These are phyloP conservation scores for Henicopernis longicauda DNA, from an alignment of 2,113 vertebrate genomes.

Conservation along the genomic window DNA sequence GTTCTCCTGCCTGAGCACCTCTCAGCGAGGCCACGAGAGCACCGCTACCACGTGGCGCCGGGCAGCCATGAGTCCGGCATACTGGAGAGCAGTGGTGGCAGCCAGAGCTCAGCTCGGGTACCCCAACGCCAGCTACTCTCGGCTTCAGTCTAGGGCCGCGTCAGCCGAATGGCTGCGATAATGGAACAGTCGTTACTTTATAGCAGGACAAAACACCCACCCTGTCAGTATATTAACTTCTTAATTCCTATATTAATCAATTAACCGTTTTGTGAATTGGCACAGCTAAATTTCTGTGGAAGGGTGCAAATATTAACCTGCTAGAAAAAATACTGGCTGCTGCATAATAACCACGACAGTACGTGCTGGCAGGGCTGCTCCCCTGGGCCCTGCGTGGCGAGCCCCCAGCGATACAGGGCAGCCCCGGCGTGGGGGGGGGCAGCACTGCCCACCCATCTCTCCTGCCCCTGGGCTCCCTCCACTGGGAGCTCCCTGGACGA, in stretches of 20 bases:
- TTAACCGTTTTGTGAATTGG: not conserved
- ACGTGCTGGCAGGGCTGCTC: not conserved
- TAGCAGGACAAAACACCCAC: not conserved
- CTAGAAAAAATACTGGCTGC: not conserved
- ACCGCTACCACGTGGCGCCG: not conserved
- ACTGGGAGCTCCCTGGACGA: accelerated
- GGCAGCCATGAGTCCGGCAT: not conserved
- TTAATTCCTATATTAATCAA: not conserved
- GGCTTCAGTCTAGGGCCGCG: accelerated
- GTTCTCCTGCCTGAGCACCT: not conserved
- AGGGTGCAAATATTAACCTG: not conserved
- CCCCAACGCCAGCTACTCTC: accelerated
- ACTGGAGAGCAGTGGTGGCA: not conserved
- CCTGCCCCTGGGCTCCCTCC: too few species aligned
- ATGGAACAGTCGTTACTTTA: not conserved
- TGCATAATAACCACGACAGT: accelerated
- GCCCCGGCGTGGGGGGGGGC: too few species aligned
- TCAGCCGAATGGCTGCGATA: not conserved
- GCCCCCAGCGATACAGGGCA: not conserved
- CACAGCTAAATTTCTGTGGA: not conserved
- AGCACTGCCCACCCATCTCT: not conserved
- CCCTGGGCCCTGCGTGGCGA: accelerated
- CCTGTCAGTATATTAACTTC: not conserved
- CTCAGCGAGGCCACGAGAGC: not conserved
- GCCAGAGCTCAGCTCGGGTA: not conserved